Evolutionary conservation across 1,140 invertebrate genomes (phyloP), one percentile per base, ranked within the genome.

Genomic region (Hormaphis cornu): DNA sequence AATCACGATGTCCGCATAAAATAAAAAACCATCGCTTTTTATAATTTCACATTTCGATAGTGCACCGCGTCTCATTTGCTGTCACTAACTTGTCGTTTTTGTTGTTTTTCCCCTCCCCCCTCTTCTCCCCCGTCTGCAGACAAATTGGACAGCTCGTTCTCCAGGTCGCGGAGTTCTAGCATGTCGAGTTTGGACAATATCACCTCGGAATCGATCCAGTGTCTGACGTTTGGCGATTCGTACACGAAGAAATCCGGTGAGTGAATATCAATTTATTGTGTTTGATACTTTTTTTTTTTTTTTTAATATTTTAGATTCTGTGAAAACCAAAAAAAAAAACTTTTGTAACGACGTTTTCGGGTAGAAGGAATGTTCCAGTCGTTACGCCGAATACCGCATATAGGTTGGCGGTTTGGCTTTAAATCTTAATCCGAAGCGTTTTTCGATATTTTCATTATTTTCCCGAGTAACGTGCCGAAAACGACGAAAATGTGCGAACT

Each of bases 151-250:
- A 93, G 87, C 78, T 92, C 91, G 74, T 97, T 97, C 82, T 94
- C 93, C 76, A 85, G 93, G 78, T 97, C 94, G 74, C 86, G 94
- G 76, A 95, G 93, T 79, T 96, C 93, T 78, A 95, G 91, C 81
- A 95, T 96, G 87, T 95, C 93, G 73, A 97, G 93, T 80, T 83
- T 97, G 77, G 95, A 97, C 81, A 96, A 95, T 83, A 95, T 96
- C 80, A 89, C 87, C 74, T 89, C 89, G 74, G 95, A 98, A 84
- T 90, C 93, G 77, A 90, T 98, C 76, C 93, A 94, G 81, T 96
- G 91, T 82, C 84, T 98, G 79, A 87, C 88, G 74, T 97, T 98
- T 82, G 92, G 91, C 75, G 95, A 97, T 81, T 94, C 93, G 74
- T 97, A 92, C 80, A 89, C 90, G 63, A 91, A 90, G 79, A 95